Base-by-base conservation (phyloP, 23 tunicate species). In the Diplosoma virens region DNA sequence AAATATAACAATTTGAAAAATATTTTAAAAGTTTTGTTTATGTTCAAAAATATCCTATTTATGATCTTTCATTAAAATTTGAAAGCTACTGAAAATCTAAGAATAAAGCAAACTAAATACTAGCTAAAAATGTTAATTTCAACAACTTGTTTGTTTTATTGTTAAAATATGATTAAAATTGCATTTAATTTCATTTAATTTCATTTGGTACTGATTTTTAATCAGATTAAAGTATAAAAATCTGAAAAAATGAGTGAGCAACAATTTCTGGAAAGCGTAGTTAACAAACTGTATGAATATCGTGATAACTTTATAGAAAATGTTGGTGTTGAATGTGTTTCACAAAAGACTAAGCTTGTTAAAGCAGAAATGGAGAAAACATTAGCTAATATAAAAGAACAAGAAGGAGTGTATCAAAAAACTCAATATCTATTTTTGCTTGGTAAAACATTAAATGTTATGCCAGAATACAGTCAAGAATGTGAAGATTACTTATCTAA, bases 401-500 rank as follows among this genome's bases (percentile, higher is more conserved):
- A 66, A 35, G 97, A 92, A 69, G 27, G 69, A 5, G 36, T 35
- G 26, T 92, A 93, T 37, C 71, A 30, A 14, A 92, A 92, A 76
- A 92, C 97, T 17, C 20, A 33, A 17, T 85, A 79, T 67, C 26
- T 92, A 17, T 58, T 92, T 17, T 90, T 75, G 18, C 59, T 32
- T 65, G 92, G 83, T 33, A 85, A 84, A 76, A 81, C 77, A 0
- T 59, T 92, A 18, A 92, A 85, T 32, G 79, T 92, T 14, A 26
- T 92, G 58, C 80, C 97, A n/a, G 97, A 92, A 0, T 85, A 92
- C 54, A 80, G 66, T 30, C 37, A 59, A 30, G 93, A 85, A 24
- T 92, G 97, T 73, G 97, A 92, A 67, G 97, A 92, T 7, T 70
- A 64, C 34, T 69, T 92, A 25, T 92, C 97, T 0, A 92, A 92